Percentiles rank a stretch among this genome's conserved stretches.
These are phyloP conservation scores for Heteractis magnifica DNA, from an alignment of 92 coral and sea anemone species.

Conservation along the genomic window DNA sequence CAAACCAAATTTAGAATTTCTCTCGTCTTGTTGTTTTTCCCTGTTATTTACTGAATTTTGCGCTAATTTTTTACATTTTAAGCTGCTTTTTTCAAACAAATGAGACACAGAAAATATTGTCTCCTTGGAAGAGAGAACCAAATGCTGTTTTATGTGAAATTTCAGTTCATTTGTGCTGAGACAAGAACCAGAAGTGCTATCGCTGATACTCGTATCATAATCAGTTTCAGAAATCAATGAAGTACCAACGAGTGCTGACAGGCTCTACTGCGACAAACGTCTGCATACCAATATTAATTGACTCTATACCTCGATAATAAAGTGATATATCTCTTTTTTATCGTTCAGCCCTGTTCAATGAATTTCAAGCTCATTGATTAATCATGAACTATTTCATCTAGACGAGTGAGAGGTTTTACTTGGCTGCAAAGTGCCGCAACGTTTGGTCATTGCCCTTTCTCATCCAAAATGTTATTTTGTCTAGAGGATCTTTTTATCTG, in stretches of 20 bases:
- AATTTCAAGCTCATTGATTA: background rate
- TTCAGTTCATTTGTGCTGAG: background rate
- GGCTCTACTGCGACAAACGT: slow-evolving; percentile 11
- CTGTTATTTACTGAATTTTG: background rate
- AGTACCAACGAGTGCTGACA: slow-evolving; percentile 30
- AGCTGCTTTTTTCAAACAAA: background rate
- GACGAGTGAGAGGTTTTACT: background rate
- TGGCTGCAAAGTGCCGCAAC: background rate
- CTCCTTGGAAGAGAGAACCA: background rate
- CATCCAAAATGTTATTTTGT: background rate
- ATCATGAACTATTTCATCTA: background rate
- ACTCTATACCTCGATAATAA: background rate
- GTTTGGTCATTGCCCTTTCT: background rate
- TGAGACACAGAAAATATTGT: background rate
- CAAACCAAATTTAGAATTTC: background rate
- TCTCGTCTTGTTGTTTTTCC: background rate
- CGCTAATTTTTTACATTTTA: background rate
- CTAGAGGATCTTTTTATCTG: background rate
- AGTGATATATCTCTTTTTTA: background rate
- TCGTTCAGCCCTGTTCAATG: slow-evolving; percentile 8
- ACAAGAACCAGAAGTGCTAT: background rate
- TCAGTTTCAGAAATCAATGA: slow-evolving; percentile 8
- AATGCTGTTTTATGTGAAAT: no score
- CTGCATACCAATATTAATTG: slow-evolving; percentile 14
- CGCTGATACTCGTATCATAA: background rate